Conservation (phyloP, 2,113 vertebrate species). For the Hemichromis elongatus region DNA sequence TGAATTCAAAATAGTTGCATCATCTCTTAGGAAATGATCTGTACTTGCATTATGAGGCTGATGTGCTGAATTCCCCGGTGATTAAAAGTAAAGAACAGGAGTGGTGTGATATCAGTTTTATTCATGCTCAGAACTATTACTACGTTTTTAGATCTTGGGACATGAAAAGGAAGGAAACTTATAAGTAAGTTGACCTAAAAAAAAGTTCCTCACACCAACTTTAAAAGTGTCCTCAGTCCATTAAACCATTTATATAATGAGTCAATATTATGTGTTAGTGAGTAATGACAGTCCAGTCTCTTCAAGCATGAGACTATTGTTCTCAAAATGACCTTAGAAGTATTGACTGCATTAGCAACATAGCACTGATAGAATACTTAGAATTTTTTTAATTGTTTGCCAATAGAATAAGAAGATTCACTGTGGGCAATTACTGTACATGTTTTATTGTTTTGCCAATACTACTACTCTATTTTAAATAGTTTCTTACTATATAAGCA, state of each 20-base stretch:
- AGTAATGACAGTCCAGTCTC: neutral
- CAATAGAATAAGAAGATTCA: conserved; percentile 11
- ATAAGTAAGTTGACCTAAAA: conserved; percentile 5
- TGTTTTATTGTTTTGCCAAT: neutral
- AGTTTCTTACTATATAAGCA: neutral
- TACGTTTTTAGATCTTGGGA: conserved; percentile 50
- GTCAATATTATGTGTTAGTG: conserved; percentile 2
- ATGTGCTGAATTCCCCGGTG: conserved; percentile 34
- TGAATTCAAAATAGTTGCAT: conserved; percentile 60
- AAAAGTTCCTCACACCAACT: neutral
- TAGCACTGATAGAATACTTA: neutral
- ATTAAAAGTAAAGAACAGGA: conserved; percentile 39
- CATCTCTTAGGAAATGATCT: conserved; percentile 55
- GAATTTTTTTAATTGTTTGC: neutral
- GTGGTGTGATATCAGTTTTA: conserved; percentile 17
- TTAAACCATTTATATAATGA: conserved; percentile 36
- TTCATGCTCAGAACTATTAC: conserved; percentile 37
- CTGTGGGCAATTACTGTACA: neutral
- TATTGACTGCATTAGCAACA: conserved; percentile 36
- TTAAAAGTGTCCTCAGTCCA: conserved; percentile 27
- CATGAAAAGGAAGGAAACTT: conserved; percentile 43
- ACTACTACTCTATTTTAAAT: neutral
- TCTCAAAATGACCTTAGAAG: conserved; percentile 45
- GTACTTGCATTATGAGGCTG: conserved; percentile 19
- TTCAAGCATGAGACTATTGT: conserved; percentile 9